These are phyloP conservation scores for Drosophila elegans DNA, from an alignment of 1,140 invertebrate genomes.

Conservation along the genomic window DNA sequence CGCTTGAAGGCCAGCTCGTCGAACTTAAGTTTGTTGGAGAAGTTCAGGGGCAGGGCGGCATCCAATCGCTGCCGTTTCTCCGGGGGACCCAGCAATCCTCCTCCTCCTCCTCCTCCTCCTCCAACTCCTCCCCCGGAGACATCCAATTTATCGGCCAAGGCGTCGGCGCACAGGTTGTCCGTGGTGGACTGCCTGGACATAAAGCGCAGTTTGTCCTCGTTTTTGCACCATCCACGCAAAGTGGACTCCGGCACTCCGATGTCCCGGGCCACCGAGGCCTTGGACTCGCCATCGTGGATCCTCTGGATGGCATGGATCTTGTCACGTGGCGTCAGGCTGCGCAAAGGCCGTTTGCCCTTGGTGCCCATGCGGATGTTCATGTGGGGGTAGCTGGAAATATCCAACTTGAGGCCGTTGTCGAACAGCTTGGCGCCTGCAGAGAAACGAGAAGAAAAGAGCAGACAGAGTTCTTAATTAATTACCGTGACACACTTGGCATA, in stretches of 20 bases:
- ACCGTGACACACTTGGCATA: conserved; percentile 40
- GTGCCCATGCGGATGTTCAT: conserved; percentile 84
- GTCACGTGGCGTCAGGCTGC: conserved; percentile 89
- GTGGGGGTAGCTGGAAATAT: conserved; percentile 84
- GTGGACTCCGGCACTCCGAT: conserved; percentile 94
- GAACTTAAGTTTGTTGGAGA: conserved; percentile 82
- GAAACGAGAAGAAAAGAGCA: conserved; percentile 25
- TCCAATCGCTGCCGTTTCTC: conserved; percentile 86
- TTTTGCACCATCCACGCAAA: conserved; percentile 93
- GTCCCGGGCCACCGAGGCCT: conserved; percentile 92
- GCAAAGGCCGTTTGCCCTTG: conserved; percentile 89
- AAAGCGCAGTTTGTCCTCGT: conserved; percentile 90
- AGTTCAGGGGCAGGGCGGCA: conserved; percentile 78
- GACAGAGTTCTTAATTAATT: conserved; percentile 34
- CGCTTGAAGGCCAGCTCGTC: conserved; percentile 78
- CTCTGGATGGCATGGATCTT: conserved; percentile 92
- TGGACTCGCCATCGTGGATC: conserved; percentile 92
- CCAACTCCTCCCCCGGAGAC: conserved; percentile 79
- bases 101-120: not conserved
- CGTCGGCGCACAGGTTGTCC: conserved; percentile 85
- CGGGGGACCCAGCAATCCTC: conserved; percentile 85
- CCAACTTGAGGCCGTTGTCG: conserved; percentile 84
- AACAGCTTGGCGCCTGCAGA: conserved; percentile 80
- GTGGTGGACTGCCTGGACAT: conserved; percentile 89
- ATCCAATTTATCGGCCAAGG: conserved; percentile 73